Conservation (phyloP, 1,140 invertebrate species). For the Phymorhynchus buccinoides region DNA sequence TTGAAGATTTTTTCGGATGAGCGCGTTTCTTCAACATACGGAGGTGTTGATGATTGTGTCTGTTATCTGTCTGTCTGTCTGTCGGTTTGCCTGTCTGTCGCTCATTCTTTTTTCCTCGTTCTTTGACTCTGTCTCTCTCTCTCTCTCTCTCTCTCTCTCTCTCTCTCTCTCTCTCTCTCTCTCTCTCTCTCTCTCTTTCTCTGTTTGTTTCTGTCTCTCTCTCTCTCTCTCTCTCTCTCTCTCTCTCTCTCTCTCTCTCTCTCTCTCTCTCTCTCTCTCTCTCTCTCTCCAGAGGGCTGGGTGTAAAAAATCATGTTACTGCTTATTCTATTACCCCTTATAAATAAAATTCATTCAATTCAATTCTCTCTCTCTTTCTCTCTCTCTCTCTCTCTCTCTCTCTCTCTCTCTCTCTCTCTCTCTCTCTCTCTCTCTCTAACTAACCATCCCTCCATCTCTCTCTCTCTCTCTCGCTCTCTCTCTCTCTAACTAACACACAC, state of each 20-base stretch:
- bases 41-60: no score
- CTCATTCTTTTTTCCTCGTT: background rate
- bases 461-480: background rate
- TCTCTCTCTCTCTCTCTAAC: background rate
- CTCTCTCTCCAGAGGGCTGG: no score
- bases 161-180: background rate
- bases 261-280: background rate
- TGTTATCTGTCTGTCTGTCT: no score
- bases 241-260: background rate
- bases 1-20: no score
- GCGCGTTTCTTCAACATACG: no score
- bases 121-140: background rate
- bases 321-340: no score
- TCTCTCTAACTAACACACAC: no score
- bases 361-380: background rate
- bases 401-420: conserved; percentile 17
- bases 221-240: conserved; percentile 12
- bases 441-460: background rate
- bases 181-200: background rate
- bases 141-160: background rate
- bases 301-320: no score
- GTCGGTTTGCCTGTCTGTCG: background rate
- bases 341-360: no score
- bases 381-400: background rate
- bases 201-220: background rate